These are phyloP conservation scores for Saccostrea echinata DNA, from an alignment of 1,140 invertebrate species.

Conservation along the genomic window DNA sequence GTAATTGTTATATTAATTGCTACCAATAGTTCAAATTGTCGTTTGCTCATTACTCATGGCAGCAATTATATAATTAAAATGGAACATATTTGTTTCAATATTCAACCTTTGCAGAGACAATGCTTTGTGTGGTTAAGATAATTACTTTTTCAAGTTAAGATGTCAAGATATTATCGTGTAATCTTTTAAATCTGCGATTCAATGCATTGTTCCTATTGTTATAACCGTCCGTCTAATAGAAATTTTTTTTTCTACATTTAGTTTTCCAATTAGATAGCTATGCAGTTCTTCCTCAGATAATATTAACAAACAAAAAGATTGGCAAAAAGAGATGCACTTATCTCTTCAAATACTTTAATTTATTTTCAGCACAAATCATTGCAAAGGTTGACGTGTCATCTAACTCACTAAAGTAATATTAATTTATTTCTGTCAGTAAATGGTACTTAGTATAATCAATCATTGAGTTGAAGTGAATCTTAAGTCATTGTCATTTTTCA, in stretches of 20 bases:
- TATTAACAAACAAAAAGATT: not conserved
- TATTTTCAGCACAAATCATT: not conserved
- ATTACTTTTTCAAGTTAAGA: not conserved
- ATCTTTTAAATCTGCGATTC: not conserved
- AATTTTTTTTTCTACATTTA: not conserved
- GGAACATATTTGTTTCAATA: slow-evolving; percentile 16
- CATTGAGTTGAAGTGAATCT: no score
- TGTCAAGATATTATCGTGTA: not conserved
- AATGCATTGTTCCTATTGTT: not conserved
- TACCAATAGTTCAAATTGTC: slow-evolving; percentile 3
- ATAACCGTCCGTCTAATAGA: not conserved
- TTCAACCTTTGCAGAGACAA: not conserved
- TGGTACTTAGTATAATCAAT: no score
- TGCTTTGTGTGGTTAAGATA: not conserved
- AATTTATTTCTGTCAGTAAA: no score
- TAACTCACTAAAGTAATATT: no score
- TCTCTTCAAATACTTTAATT: not conserved
- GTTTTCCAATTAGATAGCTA: not conserved
- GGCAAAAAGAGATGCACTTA: not conserved
- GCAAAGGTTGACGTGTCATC: no score
- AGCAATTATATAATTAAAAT: not conserved
- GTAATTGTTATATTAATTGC: not conserved
- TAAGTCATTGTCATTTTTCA: no score
- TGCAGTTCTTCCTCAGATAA: not conserved
- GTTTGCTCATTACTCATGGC: not conserved